These are phyloP conservation scores for Polylopha cassiicola DNA, from an alignment of 2,888 invertebrate species.

Conservation along the genomic window DNA sequence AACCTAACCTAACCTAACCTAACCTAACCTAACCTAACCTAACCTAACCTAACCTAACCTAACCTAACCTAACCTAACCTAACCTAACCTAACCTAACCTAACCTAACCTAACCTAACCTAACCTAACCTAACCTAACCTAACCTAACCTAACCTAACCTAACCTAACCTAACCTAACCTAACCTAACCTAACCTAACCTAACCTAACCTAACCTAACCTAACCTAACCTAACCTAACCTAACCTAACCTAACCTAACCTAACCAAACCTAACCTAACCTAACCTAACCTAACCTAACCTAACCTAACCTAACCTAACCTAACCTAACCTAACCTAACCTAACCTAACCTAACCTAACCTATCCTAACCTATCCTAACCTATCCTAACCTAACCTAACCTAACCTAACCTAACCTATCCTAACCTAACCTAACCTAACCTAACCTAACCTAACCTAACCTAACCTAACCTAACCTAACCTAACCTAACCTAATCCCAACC, in stretches of 20 bases:
- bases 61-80: slow-evolving; percentile 25
- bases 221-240: slow-evolving; percentile 17
- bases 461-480: slow-evolving; percentile 25
- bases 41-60: slow-evolving; percentile 27
- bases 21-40: slow-evolving; percentile 25
- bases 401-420: slow-evolving; percentile 23
- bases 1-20: slow-evolving; percentile 23
- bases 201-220: slow-evolving; percentile 21
- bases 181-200: slow-evolving; percentile 27
- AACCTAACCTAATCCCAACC: slow-evolving; percentile 25
- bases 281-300: slow-evolving; percentile 21
- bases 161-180: slow-evolving; percentile 27
- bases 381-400: slow-evolving; percentile 20
- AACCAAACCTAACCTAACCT: slow-evolving; percentile 18
- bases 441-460: slow-evolving; percentile 24
- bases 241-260: slow-evolving; percentile 14
- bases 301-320: slow-evolving; percentile 18
- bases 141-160: slow-evolving; percentile 26
- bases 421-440: slow-evolving; percentile 24
- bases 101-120: slow-evolving; percentile 25
- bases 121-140: slow-evolving; percentile 29
- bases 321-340: slow-evolving; percentile 18
- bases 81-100: slow-evolving; percentile 26
- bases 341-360: slow-evolving; percentile 17
- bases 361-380: slow-evolving; percentile 22